phyloP scores from a whole-genome alignment of 2,888 invertebrate genomes.

The Meteorus cinctellus region DNA sequence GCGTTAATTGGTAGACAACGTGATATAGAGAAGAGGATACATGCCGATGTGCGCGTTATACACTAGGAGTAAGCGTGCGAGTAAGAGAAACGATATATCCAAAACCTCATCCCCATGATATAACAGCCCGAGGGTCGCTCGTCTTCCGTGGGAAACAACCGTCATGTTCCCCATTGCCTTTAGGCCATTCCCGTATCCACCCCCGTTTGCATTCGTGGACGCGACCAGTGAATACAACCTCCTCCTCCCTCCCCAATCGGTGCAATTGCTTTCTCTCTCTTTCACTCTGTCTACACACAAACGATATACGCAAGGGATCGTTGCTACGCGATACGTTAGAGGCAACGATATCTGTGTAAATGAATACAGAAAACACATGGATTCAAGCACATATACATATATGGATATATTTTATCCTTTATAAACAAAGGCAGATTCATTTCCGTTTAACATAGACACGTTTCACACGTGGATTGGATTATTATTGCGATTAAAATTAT shows the following conservation, averaged over 20 bases:
- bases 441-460: slow-evolving; percentile 17
- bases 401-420: slow-evolving; percentile 9
- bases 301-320: slow-evolving; percentile 38
- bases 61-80: slow-evolving; percentile 36
- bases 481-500: slow-evolving; percentile 7
- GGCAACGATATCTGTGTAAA: slow-evolving; percentile 49
- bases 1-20: slow-evolving; percentile 70
- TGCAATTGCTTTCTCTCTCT: slow-evolving; percentile 30
- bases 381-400: background rate
- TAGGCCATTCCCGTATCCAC: slow-evolving; percentile 58
- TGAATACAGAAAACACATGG: slow-evolving; percentile 34
- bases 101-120: slow-evolving; percentile 50
- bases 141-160: slow-evolving; percentile 66
- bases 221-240: slow-evolving; percentile 44
- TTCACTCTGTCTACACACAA: background rate
- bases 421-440: slow-evolving; percentile 29
- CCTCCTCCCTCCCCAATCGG: slow-evolving; percentile 32
- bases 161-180: slow-evolving; percentile 64
- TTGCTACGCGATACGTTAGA: slow-evolving; percentile 51
- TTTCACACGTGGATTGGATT: background rate
- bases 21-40: slow-evolving; percentile 55
- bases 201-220: slow-evolving; percentile 47
- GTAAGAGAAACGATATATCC: slow-evolving; percentile 40
- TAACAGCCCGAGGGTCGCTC: slow-evolving; percentile 60
- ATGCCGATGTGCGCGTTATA: slow-evolving; percentile 45